Percentiles rank a stretch among this genome's conserved stretches.
phyloP scores from a whole-genome alignment of 2,888 invertebrate genomes.

The Ischnus inquisitorius region DNA sequence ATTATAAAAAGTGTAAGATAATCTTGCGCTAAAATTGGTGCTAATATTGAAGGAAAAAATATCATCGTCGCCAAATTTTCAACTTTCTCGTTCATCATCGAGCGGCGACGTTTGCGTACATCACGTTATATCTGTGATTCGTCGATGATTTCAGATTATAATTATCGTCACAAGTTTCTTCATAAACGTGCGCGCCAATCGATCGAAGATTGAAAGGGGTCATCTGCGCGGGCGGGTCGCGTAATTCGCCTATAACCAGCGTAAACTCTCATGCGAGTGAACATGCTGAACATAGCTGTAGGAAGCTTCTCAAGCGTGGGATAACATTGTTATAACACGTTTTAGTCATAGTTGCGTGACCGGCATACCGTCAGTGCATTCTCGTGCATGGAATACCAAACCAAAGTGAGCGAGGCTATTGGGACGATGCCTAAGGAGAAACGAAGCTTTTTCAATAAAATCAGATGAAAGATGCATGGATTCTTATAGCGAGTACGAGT shows the following conservation, averaged over 20 bases:
- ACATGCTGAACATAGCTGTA: slow-evolving; percentile 40
- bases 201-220: slow-evolving; percentile 28
- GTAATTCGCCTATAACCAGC: slow-evolving; percentile 37
- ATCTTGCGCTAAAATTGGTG: too few relatives aligned
- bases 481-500: not conserved
- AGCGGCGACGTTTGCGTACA: not conserved
- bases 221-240: slow-evolving; percentile 20
- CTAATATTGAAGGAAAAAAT: too few relatives aligned
- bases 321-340: slow-evolving; percentile 64
- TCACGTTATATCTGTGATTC: slow-evolving; percentile 28
- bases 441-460: slow-evolving; percentile 16
- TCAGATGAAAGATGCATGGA: slow-evolving; percentile 31
- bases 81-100: not conserved
- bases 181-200: slow-evolving; percentile 11
- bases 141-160: slow-evolving; percentile 60
- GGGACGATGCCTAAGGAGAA: slow-evolving; percentile 2
- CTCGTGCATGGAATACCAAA: slow-evolving; percentile 43
- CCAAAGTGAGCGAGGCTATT: not conserved
- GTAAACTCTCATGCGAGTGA: slow-evolving; percentile 48
- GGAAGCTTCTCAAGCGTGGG: slow-evolving; percentile 38
- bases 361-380: slow-evolving; percentile 43
- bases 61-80: not conserved
- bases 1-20: too few relatives aligned
- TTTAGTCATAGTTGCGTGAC: slow-evolving; percentile 64
- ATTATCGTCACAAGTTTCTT: slow-evolving; percentile 55